Percentiles rank a stretch among this genome's conserved stretches.
These are phyloP conservation scores for Lutjanus erythropterus DNA, from an alignment of 2,113 vertebrate species.

Conservation along the genomic window DNA sequence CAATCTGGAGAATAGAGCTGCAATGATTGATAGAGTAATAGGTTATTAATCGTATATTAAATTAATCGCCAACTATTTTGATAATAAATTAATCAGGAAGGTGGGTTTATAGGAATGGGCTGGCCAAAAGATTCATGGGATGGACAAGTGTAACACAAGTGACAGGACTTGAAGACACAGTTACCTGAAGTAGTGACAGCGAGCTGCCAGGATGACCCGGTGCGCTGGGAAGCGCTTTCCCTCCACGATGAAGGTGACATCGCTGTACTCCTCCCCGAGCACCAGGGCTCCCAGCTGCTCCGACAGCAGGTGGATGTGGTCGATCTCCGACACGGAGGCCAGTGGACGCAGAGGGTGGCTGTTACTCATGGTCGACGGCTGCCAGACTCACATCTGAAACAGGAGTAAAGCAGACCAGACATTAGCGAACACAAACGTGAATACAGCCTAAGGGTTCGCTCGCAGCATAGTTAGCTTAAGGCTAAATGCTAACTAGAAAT, in stretches of 20 bases:
- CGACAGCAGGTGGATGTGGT: conserved; percentile 97
- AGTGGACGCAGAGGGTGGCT: conserved; percentile 94
- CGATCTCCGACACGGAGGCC: conserved; percentile 95
- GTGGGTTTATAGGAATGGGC: too few relatives aligned
- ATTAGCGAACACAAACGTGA: background rate
- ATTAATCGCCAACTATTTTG: too few relatives aligned
- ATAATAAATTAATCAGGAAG: too few relatives aligned
- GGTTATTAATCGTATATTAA: too few relatives aligned
- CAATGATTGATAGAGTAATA: too few relatives aligned
- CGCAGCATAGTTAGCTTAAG: background rate
- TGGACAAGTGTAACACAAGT: too few relatives aligned
- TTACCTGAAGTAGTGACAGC: conserved; percentile 98
- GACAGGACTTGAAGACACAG: background rate
- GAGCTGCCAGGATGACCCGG: conserved; percentile 95
- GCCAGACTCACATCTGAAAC: conserved; percentile 78
- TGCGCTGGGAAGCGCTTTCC: conserved; percentile 96
- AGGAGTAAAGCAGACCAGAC: background rate
- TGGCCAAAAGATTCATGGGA: too few relatives aligned
- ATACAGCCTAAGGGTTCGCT: background rate
- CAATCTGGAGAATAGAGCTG: too few relatives aligned
- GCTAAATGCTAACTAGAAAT: conserved; percentile 52
- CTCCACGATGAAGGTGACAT: conserved; percentile 98
- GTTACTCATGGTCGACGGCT: conserved; percentile 92
- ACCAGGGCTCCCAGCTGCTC: conserved; percentile 96
- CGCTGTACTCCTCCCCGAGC: conserved; percentile 95